Percentiles rank a stretch among this genome's conserved stretches.
Evolutionary conservation across 1,140 invertebrate genomes (phyloP).

Genomic region (Homalodisca vitripennis): DNA sequence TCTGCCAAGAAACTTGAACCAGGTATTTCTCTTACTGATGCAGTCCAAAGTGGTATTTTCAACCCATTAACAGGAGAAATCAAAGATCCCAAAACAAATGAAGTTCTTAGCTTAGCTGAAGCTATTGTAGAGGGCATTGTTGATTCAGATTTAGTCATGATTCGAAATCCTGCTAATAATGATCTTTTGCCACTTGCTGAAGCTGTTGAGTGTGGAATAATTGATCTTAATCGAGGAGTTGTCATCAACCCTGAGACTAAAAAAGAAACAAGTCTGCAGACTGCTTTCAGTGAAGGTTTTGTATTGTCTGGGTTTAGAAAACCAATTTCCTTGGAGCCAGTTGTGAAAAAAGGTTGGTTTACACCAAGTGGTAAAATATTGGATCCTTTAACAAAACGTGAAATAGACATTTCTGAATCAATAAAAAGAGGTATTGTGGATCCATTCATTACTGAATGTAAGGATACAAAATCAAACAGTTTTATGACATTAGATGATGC

Average conservation of each 20-base stretch:
- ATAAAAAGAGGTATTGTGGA: conserved; percentile 78
- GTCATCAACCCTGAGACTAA: conserved; percentile 67
- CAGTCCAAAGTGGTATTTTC: conserved; percentile 63
- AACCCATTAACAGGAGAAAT: conserved; percentile 58
- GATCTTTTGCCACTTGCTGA: conserved; percentile 70
- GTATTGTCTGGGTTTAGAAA: conserved; percentile 63
- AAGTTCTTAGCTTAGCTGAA: conserved; percentile 62
- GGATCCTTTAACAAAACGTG: conserved; percentile 68
- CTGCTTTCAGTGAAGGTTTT: conserved; percentile 69
- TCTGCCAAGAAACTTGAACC: conserved; percentile 37
- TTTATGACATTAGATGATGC: conserved; percentile 69
- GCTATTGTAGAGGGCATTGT: conserved; percentile 72
- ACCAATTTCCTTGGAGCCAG: conserved; percentile 74
- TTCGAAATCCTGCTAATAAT: conserved; percentile 67
- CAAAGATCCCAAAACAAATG: conserved; percentile 60
- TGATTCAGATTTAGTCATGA: conserved; percentile 68
- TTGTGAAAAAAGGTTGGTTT: conserved; percentile 69
- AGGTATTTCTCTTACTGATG: conserved; percentile 61
- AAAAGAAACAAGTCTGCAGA: conserved; percentile 63
- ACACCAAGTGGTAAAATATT: conserved; percentile 67
- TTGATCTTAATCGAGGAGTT: conserved; percentile 71
- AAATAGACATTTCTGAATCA: conserved; percentile 69
- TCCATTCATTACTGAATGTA: conserved; percentile 77
- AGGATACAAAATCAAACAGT: conserved; percentile 68
- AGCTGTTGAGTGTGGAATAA: conserved; percentile 71